Percentiles rank a stretch among this genome's conserved stretches.
phyloP scores from a whole-genome alignment of 2,888 invertebrate genomes.

The Lasioglossum malachurum region DNA sequence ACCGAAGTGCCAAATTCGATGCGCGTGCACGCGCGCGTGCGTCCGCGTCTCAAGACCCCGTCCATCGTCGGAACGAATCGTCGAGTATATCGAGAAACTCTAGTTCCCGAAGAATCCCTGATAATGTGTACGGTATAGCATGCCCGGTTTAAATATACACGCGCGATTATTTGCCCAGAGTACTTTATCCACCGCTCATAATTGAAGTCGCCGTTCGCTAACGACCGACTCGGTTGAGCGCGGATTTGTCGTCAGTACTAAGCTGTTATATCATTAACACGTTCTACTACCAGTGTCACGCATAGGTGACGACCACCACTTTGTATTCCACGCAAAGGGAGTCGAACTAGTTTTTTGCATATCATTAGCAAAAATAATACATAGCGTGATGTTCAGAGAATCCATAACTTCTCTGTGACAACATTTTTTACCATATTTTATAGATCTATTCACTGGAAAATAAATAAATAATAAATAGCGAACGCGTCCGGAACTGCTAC shows the following conservation, averaged over 20 bases:
- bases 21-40: not conserved
- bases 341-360: not conserved
- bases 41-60: not conserved
- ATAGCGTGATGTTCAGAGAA: too few relatives aligned
- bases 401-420: not conserved
- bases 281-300: not conserved
- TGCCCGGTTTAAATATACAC: not conserved
- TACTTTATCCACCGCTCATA: not conserved
- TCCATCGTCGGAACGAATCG: not conserved
- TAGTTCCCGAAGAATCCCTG: not conserved
- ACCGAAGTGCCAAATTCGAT: slow-evolving; percentile 30
- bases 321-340: not conserved
- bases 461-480: too few relatives aligned
- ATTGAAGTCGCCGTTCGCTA: not conserved
- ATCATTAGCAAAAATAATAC: not conserved
- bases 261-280: not conserved
- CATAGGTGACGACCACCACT: not conserved
- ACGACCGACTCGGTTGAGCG: too few relatives aligned
- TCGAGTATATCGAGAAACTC: slow-evolving; percentile 11
- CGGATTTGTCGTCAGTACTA: not conserved
- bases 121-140: not conserved
- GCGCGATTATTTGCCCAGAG: not conserved
- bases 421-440: not conserved
- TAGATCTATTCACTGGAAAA: too few relatives aligned
- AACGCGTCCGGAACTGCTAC: not conserved